A percentile compares a stretch with the other conserved stretches of the same genome.
Evolutionary conservation across 2,797 vertebrate species (phyloP).

Genomic region (Sardinella longiceps): DNA sequence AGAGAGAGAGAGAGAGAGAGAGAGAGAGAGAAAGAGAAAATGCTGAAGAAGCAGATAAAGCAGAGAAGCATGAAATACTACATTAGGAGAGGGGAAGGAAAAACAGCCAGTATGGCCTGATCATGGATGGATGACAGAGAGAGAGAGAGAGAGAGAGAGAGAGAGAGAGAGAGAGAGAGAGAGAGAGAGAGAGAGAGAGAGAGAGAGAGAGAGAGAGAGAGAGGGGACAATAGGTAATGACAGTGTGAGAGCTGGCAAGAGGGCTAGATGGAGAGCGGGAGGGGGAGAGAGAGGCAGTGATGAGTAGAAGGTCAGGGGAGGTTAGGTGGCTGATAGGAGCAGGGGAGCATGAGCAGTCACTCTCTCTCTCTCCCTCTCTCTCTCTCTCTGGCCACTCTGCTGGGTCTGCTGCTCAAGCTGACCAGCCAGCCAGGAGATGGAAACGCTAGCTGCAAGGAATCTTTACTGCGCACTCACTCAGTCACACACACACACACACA

Average conservation of each 20-base stretch:
- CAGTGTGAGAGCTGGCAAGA: not conserved
- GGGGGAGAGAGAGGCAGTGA: slow-evolving; percentile 42
- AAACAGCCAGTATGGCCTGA: slow-evolving; percentile 67
- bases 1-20: not conserved
- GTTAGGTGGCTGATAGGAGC: slow-evolving; percentile 60
- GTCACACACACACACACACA: not conserved
- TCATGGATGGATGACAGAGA: slow-evolving; percentile 57
- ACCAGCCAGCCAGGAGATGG: not conserved
- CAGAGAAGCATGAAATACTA: slow-evolving; percentile 27
- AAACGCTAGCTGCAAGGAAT: slow-evolving; percentile 17
- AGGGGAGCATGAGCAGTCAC: slow-evolving; percentile 55
- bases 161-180: slow-evolving; percentile 34
- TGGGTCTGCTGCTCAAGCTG: not conserved
- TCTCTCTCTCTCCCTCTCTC: slow-evolving; percentile 44
- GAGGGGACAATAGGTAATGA: not conserved
- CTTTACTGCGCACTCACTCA: not conserved
- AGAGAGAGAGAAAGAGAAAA: slow-evolving; percentile 23
- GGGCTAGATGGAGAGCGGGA: slow-evolving; percentile 17
- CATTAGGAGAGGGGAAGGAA: slow-evolving; percentile 58
- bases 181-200: slow-evolving; percentile 34
- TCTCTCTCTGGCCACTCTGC: slow-evolving; percentile 25
- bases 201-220: not conserved
- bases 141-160: slow-evolving; percentile 34
- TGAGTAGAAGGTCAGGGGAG: slow-evolving; percentile 54
- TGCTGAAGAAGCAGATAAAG: slow-evolving; percentile 32